Conservation (phyloP, 2,888 invertebrate species). For the Rhynchonema sp. region DNA sequence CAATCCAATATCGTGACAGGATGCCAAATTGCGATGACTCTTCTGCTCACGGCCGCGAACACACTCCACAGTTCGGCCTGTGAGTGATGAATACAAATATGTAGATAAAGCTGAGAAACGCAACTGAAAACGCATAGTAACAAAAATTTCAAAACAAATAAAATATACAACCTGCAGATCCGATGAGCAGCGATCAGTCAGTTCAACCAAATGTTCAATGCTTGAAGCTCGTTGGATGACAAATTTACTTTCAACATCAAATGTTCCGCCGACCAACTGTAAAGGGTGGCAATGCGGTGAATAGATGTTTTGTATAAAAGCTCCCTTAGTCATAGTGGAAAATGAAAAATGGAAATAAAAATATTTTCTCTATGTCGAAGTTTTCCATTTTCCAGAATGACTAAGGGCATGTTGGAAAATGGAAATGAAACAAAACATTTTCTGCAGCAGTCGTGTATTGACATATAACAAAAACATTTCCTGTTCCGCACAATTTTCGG, state of each 20-base stretch:
- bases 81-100: too few relatives aligned
- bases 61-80: conserved; percentile 99
- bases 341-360: too few relatives aligned
- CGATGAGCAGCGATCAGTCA: conserved; percentile 81
- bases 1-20: conserved; percentile 89
- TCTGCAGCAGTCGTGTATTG: too few relatives aligned
- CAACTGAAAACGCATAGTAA: neutral
- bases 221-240: conserved; percentile 94
- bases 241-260: conserved; percentile 98
- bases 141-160: neutral
- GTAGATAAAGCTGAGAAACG: neutral
- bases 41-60: conserved; percentile 89
- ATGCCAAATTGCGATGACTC: conserved; percentile 81
- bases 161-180: conserved; percentile 62
- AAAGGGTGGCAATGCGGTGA: too few relatives aligned
- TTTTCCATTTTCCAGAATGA: too few relatives aligned
- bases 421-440: too few relatives aligned
- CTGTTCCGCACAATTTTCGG: too few relatives aligned
- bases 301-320: too few relatives aligned
- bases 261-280: conserved; percentile 97
- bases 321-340: too few relatives aligned
- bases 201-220: conserved; percentile 85
- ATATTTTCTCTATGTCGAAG: too few relatives aligned
- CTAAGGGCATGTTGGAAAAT: too few relatives aligned
- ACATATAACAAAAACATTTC: too few relatives aligned